Base-by-base conservation (phyloP, 2,888 invertebrate genomes). In the Deroplatys truncata region DNA sequence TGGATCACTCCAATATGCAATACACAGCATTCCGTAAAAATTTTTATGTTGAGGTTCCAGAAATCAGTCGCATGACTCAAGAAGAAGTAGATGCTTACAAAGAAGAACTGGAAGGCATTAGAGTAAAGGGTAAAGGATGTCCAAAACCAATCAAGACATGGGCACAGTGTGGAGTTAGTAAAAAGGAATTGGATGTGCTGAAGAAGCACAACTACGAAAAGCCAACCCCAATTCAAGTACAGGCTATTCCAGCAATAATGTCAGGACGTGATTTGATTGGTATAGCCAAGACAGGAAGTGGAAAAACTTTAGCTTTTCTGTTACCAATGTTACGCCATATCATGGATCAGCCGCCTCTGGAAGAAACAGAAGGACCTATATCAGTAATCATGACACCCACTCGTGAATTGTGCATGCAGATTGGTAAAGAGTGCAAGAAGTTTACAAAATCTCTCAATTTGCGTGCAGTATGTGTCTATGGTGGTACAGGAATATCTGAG, bases 211-310 rank as follows among this genome's bases (percentile, higher is more conserved):
- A 96, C 90, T 99, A 98, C 93, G 98, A 98, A 92, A 99, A 98
- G 93, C 99, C 99, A 0, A 99, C 99, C 0, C 99, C 99, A 0
- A 99, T 99, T 92, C 99, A 99, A 94, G 97, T 98, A 89, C 99
- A 99, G 94, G 99, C 99, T 4, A 98, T 99, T 92, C 98, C 98
- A 8, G 98, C 98, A 43, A 98, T 99, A 90, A 99, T 99, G 99
- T 98, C 97, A 88, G 93, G 93, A 7, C 96, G 99, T 90, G 99
- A 99, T 94, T 94, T 99, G 90, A 99, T 99, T 92, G 99, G 99
- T 89, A 99, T 99, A 93, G 99, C 99, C 2, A 99, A 99, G 94
- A 99, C 99, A 0, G 99, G 99, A 85, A 98, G 98, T 92, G 99
- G 99, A 72, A 99, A 99, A 94, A 99, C 99, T 0, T 94, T 99